Evolutionary conservation across 2,888 invertebrate species (phyloP).

Genomic region (Sepioteuthis lessoniana): DNA sequence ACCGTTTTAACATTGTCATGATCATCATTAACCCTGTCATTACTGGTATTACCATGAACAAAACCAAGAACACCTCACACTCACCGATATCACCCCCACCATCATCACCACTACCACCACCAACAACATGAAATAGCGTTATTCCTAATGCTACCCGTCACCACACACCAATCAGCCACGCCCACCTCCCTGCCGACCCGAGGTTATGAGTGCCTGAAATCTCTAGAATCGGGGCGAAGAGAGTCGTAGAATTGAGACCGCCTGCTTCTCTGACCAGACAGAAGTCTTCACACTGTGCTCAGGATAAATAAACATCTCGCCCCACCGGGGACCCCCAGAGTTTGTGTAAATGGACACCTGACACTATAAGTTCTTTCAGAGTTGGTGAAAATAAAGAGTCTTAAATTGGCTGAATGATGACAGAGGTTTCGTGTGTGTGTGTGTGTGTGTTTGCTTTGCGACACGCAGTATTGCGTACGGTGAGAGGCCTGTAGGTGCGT

Average conservation of each 20-base stretch:
- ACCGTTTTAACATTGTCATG: neutral
- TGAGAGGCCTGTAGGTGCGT: neutral
- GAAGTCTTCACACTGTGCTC: conserved; percentile 12
- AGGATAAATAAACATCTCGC: neutral
- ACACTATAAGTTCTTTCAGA: neutral
- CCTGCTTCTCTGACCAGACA: conserved; percentile 1
- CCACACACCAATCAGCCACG: neutral
- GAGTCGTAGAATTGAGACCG: conserved; percentile 5
- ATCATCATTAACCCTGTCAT: conserved; percentile 13
- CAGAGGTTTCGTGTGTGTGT: neutral
- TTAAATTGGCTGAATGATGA: conserved; percentile 4
- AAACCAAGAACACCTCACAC: no score
- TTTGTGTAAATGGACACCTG: conserved; percentile 13
- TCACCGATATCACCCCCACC: no score
- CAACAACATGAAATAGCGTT: neutral
- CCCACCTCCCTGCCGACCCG: neutral
- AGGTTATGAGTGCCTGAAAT: neutral
- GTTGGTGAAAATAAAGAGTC: neutral
- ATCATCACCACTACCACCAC: no score
- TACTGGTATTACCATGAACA: no score
- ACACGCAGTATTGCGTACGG: neutral
- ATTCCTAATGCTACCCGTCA: neutral
- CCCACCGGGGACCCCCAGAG: neutral
- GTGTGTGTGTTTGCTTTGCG: neutral
- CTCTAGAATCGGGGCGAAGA: neutral